Conservation (phyloP, 2,113 vertebrate species). For the Fulmarus glacialis region DNA sequence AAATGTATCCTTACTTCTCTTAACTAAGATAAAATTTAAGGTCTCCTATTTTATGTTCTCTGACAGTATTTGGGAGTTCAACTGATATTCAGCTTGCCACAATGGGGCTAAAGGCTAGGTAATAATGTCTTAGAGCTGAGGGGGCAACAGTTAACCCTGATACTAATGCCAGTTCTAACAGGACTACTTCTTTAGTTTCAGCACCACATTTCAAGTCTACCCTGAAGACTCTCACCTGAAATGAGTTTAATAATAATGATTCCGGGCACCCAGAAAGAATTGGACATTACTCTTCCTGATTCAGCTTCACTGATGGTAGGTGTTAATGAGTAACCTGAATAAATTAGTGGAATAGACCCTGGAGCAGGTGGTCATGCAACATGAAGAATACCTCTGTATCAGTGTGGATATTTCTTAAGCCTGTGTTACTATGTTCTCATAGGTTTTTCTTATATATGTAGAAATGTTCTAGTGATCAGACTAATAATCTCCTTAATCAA, state of each 20-base stretch:
- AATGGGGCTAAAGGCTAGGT: neutral
- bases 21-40: conserved; percentile 15
- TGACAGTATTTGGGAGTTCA: neutral
- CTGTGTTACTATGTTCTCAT: neutral
- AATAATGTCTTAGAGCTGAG: neutral
- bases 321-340: neutral
- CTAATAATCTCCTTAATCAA: neutral
- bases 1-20: neutral
- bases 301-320: neutral
- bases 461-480: neutral
- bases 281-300: neutral
- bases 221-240: neutral
- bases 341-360: neutral
- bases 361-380: neutral
- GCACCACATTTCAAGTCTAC: neutral
- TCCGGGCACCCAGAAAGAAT: neutral
- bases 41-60: neutral
- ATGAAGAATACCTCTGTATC: neutral
- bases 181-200: neutral
- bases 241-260: neutral
- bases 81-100: neutral
- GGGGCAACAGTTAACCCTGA: neutral
- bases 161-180: neutral
- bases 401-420: neutral
- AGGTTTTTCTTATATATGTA: neutral